Conservation (phyloP, 2,113 vertebrate species). For the Serranochromis macrocephalus region DNA sequence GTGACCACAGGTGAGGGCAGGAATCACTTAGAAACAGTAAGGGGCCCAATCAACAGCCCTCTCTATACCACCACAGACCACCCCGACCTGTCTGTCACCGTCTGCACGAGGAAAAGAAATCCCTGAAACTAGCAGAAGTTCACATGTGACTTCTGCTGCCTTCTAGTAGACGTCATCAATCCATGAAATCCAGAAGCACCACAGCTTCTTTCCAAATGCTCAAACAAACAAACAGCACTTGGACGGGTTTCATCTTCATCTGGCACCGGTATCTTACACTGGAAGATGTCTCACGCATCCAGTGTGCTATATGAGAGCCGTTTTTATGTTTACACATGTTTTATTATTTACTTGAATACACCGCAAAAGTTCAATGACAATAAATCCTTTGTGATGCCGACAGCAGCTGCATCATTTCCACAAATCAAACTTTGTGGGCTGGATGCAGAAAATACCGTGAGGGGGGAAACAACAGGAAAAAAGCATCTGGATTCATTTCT, state of each 20-base stretch:
- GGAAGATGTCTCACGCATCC: background rate
- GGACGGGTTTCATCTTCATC: background rate
- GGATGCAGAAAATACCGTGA: background rate
- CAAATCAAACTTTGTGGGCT: background rate
- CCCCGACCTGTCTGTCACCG: rapidly evolving
- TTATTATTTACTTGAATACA: background rate
- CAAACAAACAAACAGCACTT: background rate
- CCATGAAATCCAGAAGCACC: background rate
- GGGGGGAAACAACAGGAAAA: rapidly evolving
- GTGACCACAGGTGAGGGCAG: rapidly evolving
- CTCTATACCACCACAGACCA: background rate
- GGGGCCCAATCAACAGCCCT: no score
- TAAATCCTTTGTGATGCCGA: background rate
- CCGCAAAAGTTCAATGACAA: rapidly evolving
- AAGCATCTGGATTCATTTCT: background rate
- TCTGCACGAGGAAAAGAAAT: background rate
- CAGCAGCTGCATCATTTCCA: rapidly evolving
- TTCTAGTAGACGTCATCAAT: background rate
- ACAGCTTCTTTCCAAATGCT: rapidly evolving
- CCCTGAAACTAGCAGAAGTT: background rate
- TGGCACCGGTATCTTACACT: background rate
- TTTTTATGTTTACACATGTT: background rate
- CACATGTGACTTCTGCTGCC: background rate
- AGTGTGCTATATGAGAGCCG: rapidly evolving
- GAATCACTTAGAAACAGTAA: no score